Conservation (phyloP, 2,113 vertebrate species). For the Tyrannus savana region DNA sequence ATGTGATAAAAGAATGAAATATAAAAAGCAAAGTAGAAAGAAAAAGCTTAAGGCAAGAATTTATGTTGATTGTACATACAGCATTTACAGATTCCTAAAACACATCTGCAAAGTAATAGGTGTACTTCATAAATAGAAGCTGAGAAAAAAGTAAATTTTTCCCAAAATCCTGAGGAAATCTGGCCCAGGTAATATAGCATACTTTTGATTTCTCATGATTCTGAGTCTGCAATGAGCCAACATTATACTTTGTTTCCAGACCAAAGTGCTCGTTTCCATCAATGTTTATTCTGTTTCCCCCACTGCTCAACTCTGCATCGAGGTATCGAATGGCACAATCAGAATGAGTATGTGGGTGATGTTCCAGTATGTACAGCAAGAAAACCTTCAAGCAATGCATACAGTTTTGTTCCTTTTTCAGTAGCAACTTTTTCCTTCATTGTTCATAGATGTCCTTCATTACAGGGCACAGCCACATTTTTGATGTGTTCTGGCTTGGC, state of each 20-base stretch:
- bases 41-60: neutral
- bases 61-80: neutral
- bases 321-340: neutral
- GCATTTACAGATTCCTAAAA: neutral
- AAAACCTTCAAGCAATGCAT: neutral
- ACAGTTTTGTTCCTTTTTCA: neutral
- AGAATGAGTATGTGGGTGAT: neutral
- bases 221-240: neutral
- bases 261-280: neutral
- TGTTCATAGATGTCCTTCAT: neutral
- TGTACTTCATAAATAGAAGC: neutral
- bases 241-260: neutral
- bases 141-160: neutral
- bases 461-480: neutral
- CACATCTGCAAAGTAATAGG: neutral
- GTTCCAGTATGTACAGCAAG: neutral
- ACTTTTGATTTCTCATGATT: neutral
- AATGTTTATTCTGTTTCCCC: neutral
- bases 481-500: neutral
- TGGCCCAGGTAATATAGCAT: neutral
- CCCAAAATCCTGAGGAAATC: neutral
- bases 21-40: neutral
- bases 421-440: neutral
- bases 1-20: neutral
- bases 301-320: neutral